A percentile compares a stretch with the other conserved stretches of the same genome.
Conservation (phyloP, 2,113 vertebrate genomes). For the Deroptyus accipitrinus region DNA sequence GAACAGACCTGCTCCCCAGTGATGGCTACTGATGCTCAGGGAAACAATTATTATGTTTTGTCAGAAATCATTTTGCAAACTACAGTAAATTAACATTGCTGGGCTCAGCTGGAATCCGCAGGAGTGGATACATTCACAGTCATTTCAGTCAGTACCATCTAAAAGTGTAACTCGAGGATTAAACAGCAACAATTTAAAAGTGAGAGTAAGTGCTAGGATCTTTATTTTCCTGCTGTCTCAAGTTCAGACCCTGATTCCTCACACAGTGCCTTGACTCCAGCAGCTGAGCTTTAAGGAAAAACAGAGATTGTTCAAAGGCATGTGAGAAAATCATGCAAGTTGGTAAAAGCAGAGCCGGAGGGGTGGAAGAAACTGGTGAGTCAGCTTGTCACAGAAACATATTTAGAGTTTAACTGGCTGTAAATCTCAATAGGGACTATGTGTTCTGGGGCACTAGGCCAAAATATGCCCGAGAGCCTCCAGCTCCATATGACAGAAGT, state of each 20-base stretch:
- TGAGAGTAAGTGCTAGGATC: background rate
- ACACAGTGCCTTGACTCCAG: background rate
- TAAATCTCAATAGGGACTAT: background rate
- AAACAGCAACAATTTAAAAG: background rate
- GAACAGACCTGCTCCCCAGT: background rate
- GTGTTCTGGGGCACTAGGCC: slow-evolving; percentile 7
- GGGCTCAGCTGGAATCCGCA: background rate
- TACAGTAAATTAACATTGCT: background rate
- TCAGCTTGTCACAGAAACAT: slow-evolving; percentile 19
- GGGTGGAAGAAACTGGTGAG: slow-evolving; percentile 16
- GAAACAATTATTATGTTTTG: background rate
- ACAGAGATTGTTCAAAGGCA: background rate
- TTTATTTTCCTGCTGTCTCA: background rate
- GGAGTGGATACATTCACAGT: background rate
- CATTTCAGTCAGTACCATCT: background rate
- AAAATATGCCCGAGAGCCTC: background rate
- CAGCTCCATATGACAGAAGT: background rate
- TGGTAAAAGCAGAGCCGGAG: background rate
- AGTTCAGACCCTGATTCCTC: background rate
- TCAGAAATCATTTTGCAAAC: background rate
- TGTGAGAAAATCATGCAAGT: background rate
- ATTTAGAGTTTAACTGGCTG: slow-evolving; percentile 38
- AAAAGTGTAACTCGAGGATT: background rate
- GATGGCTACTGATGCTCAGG: background rate
- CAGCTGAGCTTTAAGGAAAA: background rate